phyloP scores from a whole-genome alignment of 2,113 vertebrate species.

The Cairina moschata region DNA sequence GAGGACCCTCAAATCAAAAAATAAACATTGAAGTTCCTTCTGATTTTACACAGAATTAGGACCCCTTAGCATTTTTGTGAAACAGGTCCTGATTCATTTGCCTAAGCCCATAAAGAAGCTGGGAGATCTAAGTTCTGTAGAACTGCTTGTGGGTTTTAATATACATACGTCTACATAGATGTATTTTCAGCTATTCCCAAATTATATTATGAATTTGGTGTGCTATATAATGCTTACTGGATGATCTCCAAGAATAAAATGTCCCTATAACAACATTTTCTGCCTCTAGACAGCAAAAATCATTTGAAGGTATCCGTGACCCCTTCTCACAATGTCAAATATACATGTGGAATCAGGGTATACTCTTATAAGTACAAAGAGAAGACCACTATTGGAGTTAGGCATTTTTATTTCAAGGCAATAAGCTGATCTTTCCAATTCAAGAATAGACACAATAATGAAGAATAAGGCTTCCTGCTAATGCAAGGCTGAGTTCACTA shows the following conservation, averaged over 20 bases:
- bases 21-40: not conserved
- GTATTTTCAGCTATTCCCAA: not conserved
- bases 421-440: not conserved
- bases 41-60: not conserved
- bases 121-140: not conserved
- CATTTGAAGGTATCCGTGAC: not conserved
- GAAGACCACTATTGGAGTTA: not conserved
- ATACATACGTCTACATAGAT: not conserved
- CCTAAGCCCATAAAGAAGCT: not conserved
- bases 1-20: not conserved
- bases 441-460: not conserved
- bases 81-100: not conserved
- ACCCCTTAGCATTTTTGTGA: not conserved
- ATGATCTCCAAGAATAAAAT: not conserved
- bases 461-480: not conserved
- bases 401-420: not conserved
- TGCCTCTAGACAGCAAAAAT: not conserved
- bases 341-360: not conserved
- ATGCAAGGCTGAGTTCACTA: not conserved
- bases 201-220: not conserved
- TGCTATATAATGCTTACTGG: not conserved
- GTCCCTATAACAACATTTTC: not conserved
- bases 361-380: not conserved
- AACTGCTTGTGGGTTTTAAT: not conserved
- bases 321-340: not conserved